Base-by-base conservation (phyloP, 2,797 vertebrate species). In the Anniella stebbinsi region DNA sequence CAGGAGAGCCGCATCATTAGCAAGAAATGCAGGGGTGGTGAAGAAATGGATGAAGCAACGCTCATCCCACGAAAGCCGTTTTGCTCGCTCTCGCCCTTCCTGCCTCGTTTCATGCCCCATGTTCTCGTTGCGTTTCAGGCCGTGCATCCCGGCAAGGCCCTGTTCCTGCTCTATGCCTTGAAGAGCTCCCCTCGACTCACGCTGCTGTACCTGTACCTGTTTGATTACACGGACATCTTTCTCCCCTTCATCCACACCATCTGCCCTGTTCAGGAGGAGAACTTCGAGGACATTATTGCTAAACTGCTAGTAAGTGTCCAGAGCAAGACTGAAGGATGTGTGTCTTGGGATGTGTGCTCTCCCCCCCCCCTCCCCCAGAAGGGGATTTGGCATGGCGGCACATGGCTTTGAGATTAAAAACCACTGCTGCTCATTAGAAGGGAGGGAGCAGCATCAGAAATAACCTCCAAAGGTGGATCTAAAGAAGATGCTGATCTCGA, bases 171-270 rank as follows among this genome's bases (percentile, higher is more conserved):
- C 1, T 99, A 99, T 1, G 98, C 98, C 72, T 96, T 99, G 97
- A 99, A 98, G 97, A 98, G 97, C 93, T 99, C 98, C 67, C 99
- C 98, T 0, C 96, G 98, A 38, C 97, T 98, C 38, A 95, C 97
- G 67, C 95, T 98, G 93, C 95, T 98, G 21, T 98, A 98, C 92
- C 93, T 98, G 0, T 98, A 98, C 94, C 93, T 98, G 77, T 98
- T 99, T 81, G 98, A 99, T 96, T 99, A 99, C 21, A 80, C 97
- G 0, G 98, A 99, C 93, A 98, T 97, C 91, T 99, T 99, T 96
- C 96, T 99, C 88, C 99, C 99, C 92, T 99, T 99, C 96, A 98
- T 99, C 93, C 98, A 99, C 92, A 98, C 98, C 75, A 98, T 98
- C 95, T 99, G 98, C 92, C 98, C 98, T 3, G 80, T 86, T 1